A percentile compares a stretch with the other conserved stretches of the same genome.
These are phyloP conservation scores for Muraenolepis orangiensis DNA, from an alignment of 2,797 vertebrate species.

Conservation along the genomic window DNA sequence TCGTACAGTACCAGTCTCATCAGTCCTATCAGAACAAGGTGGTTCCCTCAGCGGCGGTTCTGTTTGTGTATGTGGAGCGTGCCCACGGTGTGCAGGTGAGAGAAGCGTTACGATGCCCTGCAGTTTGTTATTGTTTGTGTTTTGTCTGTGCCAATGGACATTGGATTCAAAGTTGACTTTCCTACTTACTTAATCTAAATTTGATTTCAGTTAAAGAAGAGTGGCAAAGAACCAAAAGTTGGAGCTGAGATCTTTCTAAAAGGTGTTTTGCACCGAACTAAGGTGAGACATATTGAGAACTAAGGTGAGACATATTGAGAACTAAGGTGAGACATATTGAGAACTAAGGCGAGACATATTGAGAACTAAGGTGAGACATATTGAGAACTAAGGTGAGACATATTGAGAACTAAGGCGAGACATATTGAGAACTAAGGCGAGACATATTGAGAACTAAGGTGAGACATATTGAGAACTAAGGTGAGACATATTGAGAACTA, in stretches of 20 bases:
- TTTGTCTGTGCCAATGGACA: background rate
- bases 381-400: constrained; percentile 21
- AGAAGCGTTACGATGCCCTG: background rate
- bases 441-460: too few relatives aligned
- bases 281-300: constrained; percentile 67
- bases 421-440: too few relatives aligned
- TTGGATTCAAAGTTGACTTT: background rate
- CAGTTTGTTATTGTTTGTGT: background rate
- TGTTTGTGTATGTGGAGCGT: constrained; percentile 87
- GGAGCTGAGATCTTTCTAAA: constrained; percentile 76
- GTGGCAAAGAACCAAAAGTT: constrained; percentile 79
- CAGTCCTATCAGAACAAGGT: constrained; percentile 81
- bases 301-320: constrained; percentile 13
- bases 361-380: constrained; percentile 21
- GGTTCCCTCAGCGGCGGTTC: constrained; percentile 77
- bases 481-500: constrained; percentile 19
- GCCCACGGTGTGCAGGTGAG: constrained; percentile 84
- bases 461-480: constrained; percentile 19
- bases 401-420: constrained; percentile 17
- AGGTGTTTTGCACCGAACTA: constrained; percentile 75
- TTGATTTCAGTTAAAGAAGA: constrained; percentile 81
- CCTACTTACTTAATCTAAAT: background rate
- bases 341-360: too few relatives aligned
- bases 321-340: constrained; percentile 16
- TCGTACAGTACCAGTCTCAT: constrained; percentile 80